phyloP scores from a whole-genome alignment of 2,888 invertebrate genomes.

The Capitulum mitella region DNA sequence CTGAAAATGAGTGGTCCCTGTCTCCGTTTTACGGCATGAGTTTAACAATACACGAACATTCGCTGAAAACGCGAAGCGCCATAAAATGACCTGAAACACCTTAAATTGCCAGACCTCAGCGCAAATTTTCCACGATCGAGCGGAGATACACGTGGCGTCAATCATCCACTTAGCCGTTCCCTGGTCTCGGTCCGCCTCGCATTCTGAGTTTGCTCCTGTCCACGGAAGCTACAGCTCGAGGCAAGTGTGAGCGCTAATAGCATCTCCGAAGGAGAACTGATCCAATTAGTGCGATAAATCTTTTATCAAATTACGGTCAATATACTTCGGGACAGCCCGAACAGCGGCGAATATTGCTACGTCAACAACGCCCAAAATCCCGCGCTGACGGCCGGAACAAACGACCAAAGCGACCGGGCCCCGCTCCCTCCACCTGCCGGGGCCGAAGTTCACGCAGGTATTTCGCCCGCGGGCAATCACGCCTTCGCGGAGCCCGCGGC shows the following conservation, averaged over 20 bases:
- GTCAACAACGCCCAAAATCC: background rate
- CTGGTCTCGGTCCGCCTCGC: too few relatives aligned
- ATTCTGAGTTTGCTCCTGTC: background rate
- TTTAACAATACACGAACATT: too few relatives aligned
- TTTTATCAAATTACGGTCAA: background rate
- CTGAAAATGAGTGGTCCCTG: too few relatives aligned
- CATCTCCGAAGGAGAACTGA: background rate
- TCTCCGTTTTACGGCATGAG: too few relatives aligned
- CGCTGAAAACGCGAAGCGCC: too few relatives aligned
- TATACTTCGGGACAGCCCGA: background rate
- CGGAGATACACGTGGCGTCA: too few relatives aligned
- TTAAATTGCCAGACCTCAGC: too few relatives aligned
- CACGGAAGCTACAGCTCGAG: background rate
- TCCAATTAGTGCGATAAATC: background rate
- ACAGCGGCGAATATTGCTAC: background rate
- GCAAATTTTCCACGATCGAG: too few relatives aligned
- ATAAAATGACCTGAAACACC: too few relatives aligned
- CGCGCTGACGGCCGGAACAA: background rate
- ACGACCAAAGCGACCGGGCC: background rate
- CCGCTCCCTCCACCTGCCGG: background rate
- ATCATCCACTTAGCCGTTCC: too few relatives aligned
- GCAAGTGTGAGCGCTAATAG: background rate
- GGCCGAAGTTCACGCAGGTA: background rate
- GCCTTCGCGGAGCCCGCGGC: background rate
- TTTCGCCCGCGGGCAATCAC: background rate